These are phyloP conservation scores for Euthynnus affinis DNA, from an alignment of 2,797 vertebrate genomes.

Conservation along the genomic window DNA sequence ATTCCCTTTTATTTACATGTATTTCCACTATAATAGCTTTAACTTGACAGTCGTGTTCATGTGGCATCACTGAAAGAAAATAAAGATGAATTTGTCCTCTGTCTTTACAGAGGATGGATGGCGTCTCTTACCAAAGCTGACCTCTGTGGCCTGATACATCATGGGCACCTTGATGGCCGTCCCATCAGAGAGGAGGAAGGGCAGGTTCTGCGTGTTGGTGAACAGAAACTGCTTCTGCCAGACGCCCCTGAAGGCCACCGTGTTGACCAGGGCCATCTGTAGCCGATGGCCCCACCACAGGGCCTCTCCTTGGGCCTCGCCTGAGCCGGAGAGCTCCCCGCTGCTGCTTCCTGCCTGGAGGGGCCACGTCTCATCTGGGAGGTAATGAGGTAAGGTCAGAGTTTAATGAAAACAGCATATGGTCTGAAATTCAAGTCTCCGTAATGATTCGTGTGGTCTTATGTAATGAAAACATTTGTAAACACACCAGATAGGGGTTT, in stretches of 20 bases:
- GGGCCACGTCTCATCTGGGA: slow-evolving; percentile 72
- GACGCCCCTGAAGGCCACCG: slow-evolving; percentile 88
- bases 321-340: slow-evolving; percentile 59
- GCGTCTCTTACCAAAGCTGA: slow-evolving; percentile 89
- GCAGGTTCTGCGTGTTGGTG: slow-evolving; percentile 88
- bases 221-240: slow-evolving; percentile 92
- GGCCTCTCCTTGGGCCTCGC: slow-evolving; percentile 74
- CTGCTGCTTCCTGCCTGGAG: slow-evolving; percentile 67
- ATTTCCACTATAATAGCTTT: too few species aligned
- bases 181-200: slow-evolving; percentile 87
- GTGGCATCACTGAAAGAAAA: not conserved
- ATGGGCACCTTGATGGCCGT: slow-evolving; percentile 89
- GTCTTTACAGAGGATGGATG: not conserved
- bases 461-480: not conserved
- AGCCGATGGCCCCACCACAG: slow-evolving; percentile 54
- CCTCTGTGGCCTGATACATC: slow-evolving; percentile 91
- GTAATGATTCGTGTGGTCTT: not conserved
- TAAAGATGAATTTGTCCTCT: not conserved
- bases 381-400: not conserved
- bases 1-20: too few species aligned
- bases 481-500: not conserved
- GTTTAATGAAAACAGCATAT: slow-evolving; percentile 9
- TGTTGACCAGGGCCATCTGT: slow-evolving; percentile 89
- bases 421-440: not conserved
- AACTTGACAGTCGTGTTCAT: not conserved